phyloP scores from a whole-genome alignment of 2,888 invertebrate species.

The Ophonus ardosiacus region DNA sequence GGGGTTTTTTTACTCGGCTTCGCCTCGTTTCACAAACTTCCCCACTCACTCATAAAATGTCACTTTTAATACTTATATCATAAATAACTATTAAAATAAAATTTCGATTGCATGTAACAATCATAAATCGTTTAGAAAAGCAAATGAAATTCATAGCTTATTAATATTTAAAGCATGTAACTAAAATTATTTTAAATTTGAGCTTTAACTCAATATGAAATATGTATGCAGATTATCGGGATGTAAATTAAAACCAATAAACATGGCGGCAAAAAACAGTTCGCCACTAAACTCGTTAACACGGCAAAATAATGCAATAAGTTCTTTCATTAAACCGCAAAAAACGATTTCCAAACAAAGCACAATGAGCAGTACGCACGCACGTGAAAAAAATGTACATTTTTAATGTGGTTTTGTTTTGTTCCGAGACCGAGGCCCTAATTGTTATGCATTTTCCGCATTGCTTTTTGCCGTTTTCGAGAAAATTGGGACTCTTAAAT shows the following conservation, averaged over 20 bases:
- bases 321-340: slow-evolving; percentile 27
- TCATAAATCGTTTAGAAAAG: slow-evolving; percentile 23
- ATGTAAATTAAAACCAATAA: slow-evolving; percentile 34
- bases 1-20: too few relatives aligned
- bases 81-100: too few relatives aligned
- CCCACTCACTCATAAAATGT: too few relatives aligned
- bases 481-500: too few relatives aligned
- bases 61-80: too few relatives aligned
- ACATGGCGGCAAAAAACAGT: slow-evolving; percentile 6
- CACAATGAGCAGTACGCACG: slow-evolving; percentile 8
- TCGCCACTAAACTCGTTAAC: slow-evolving; percentile 32
- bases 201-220: slow-evolving; percentile 35
- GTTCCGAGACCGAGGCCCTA: too few relatives aligned
- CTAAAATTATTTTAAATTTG: slow-evolving; percentile 37
- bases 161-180: slow-evolving; percentile 14
- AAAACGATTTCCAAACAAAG: slow-evolving; percentile 24
- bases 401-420: not conserved
- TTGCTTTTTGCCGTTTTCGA: too few relatives aligned
- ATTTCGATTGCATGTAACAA: not conserved
- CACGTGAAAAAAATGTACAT: slow-evolving; percentile 10
- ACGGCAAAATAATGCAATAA: slow-evolving; percentile 26
- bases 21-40: too few relatives aligned
- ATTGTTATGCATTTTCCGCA: too few relatives aligned
- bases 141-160: slow-evolving; percentile 25
- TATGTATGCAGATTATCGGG: slow-evolving; percentile 31